Conservation (phyloP, 2,113 vertebrate species). For the Lagopus muta region DNA sequence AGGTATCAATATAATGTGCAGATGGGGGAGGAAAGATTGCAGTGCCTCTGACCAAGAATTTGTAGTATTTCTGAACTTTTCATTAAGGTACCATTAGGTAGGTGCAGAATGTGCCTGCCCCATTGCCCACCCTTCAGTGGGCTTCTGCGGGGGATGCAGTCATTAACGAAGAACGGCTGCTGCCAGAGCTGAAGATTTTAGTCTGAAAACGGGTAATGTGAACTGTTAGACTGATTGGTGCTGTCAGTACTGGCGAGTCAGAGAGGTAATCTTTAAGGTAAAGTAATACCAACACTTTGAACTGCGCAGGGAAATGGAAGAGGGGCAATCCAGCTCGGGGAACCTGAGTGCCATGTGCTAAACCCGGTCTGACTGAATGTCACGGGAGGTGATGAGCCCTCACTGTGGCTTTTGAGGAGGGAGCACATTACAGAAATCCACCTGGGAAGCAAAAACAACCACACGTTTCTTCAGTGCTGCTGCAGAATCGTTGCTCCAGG, state of each 20-base stretch:
- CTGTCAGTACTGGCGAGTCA: neutral
- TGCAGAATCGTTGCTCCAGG: fast-evolving
- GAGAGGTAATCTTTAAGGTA: neutral
- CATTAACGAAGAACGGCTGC: neutral
- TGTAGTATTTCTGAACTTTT: neutral
- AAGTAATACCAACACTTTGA: neutral
- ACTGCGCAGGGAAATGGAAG: neutral
- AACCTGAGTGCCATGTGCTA: neutral
- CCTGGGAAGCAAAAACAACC: neutral
- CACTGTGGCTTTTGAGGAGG: neutral
- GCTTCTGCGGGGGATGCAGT: neutral
- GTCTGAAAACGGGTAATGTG: neutral
- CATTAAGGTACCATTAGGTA: neutral
- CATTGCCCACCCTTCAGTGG: no score
- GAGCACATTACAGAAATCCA: neutral
- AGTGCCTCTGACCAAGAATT: neutral
- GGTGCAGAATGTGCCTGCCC: neutral
- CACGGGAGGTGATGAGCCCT: neutral
- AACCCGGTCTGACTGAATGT: neutral
- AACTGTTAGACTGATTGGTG: neutral
- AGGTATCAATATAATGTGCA: fast-evolving
- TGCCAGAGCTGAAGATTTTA: neutral
- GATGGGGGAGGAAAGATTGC: neutral
- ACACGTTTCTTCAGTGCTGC: neutral
- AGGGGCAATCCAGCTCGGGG: neutral